These are phyloP conservation scores for Ammospiza maritima DNA, from an alignment of 2,797 vertebrate genomes.

Conservation along the genomic window DNA sequence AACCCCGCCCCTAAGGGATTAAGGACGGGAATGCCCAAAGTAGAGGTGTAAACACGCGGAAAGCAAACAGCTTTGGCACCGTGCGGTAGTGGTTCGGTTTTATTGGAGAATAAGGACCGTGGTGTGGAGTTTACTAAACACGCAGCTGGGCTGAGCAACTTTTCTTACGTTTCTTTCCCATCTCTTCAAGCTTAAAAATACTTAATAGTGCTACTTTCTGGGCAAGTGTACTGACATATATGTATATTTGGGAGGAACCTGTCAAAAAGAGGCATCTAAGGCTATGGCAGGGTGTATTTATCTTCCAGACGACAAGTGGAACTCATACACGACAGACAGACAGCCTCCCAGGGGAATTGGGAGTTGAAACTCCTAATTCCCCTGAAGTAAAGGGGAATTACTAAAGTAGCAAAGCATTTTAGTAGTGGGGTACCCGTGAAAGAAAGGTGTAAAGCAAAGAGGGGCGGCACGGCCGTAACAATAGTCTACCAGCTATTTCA, in stretches of 20 bases:
- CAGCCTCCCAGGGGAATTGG: no score
- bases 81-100: not conserved
- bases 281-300: not conserved
- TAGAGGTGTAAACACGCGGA: constrained; percentile 4
- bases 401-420: not conserved
- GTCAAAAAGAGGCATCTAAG: not conserved
- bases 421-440: not conserved
- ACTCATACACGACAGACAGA: rapidly evolving
- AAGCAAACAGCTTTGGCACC: not conserved
- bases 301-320: not conserved
- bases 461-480: rapidly evolving
- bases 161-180: not conserved
- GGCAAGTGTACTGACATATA: not conserved
- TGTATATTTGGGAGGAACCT: not conserved
- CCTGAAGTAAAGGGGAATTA: not conserved
- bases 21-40: constrained; percentile 22
- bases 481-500: not conserved
- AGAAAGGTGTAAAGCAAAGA: not conserved
- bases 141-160: not conserved
- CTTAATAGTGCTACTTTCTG: not conserved
- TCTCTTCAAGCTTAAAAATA: not conserved
- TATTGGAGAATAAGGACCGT: not conserved
- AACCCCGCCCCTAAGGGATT: not conserved
- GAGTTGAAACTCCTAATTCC: not conserved
- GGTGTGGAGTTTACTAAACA: not conserved